phyloP scores from a whole-genome alignment of 2,113 vertebrate species.

The Daphoenositta chrysoptera region DNA sequence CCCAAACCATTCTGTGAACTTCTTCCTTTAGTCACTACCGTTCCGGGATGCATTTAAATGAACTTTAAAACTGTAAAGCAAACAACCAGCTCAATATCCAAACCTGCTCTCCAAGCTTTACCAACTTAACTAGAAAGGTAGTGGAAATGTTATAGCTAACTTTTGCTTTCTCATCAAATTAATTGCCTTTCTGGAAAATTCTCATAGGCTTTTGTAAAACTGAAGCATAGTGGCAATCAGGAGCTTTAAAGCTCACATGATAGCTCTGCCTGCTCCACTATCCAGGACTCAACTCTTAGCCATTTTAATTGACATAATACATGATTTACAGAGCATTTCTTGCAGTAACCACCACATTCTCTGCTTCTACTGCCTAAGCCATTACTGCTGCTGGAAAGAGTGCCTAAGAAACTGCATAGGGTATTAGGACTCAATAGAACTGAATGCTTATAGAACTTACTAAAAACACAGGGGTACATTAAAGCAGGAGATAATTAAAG shows the following conservation, averaged over 20 bases:
- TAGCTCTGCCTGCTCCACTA: background rate
- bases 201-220: background rate
- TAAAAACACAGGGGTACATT: background rate
- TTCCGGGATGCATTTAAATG: background rate
- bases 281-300: background rate
- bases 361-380: background rate
- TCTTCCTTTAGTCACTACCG: background rate
- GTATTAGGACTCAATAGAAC: background rate
- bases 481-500: background rate
- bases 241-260: background rate
- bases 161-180: background rate
- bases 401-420: background rate
- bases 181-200: background rate
- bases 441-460: background rate
- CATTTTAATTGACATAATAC: background rate
- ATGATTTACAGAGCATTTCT: background rate
- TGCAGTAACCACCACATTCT: background rate
- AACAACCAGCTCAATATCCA: background rate
- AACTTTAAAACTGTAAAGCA: background rate
- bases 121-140: background rate
- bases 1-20: background rate
- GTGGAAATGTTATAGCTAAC: background rate
- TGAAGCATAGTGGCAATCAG: background rate
- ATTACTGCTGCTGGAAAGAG: background rate
- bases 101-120: background rate